Evolutionary conservation across 2,888 invertebrate species (phyloP).

Genomic region (Coelinius sp.): DNA sequence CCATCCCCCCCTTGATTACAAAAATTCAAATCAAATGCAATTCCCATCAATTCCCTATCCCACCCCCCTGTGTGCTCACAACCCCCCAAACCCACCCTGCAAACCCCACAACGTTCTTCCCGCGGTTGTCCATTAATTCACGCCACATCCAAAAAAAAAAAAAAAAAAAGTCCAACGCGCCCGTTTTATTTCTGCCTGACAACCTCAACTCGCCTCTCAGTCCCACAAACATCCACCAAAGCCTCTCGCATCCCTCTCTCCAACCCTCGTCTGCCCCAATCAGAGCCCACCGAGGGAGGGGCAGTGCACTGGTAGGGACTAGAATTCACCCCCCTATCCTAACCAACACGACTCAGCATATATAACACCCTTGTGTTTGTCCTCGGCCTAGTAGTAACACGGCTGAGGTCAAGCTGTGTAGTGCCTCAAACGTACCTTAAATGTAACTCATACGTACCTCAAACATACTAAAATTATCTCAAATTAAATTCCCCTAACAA

Average conservation of each 20-base stretch:
- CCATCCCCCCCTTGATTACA: background rate
- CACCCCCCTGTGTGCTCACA: slow-evolving; percentile 38
- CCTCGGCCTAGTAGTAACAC: slow-evolving; percentile 23
- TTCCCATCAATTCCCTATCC: background rate
- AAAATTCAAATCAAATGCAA: slow-evolving; percentile 5
- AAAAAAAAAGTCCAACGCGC: background rate
- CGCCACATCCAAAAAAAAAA: background rate
- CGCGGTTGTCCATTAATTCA: slow-evolving; percentile 21
- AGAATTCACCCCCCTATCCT: too few species aligned
- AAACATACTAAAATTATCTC: background rate
- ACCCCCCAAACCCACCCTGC: slow-evolving; percentile 39
- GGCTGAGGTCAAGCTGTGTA: background rate
- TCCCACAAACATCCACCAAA: slow-evolving; percentile 13
- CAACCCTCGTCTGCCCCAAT: slow-evolving; percentile 55
- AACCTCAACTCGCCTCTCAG: background rate
- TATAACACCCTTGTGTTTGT: slow-evolving; percentile 19
- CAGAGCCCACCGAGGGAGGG: slow-evolving; percentile 53
- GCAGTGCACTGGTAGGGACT: too few species aligned
- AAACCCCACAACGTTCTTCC: slow-evolving; percentile 11
- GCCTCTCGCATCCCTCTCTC: background rate
- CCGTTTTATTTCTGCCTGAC: background rate
- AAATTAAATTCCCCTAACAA: background rate
- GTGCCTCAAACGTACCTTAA: background rate
- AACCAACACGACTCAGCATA: slow-evolving; percentile 41
- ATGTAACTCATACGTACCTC: background rate